phyloP scores from a whole-genome alignment of 2,797 vertebrate genomes.

The Muscicapa comitata region DNA sequence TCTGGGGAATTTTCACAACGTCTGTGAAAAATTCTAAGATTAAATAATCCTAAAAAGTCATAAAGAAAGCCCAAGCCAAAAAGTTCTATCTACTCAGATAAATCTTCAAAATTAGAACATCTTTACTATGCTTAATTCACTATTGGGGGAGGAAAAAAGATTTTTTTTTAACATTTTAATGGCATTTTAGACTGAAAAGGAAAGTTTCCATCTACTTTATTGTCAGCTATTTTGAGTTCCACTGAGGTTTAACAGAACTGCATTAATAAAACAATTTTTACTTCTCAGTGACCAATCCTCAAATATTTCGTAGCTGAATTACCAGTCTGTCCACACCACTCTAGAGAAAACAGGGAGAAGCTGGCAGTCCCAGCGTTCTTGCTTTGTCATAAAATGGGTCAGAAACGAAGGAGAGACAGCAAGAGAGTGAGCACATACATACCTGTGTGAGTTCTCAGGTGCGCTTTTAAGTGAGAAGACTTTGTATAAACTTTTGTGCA shows the following conservation, averaged over 20 bases:
- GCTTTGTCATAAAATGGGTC: slow-evolving; percentile 55
- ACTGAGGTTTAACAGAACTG: background rate
- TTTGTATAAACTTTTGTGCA: slow-evolving; percentile 98
- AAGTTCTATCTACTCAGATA: background rate
- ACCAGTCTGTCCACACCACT: slow-evolving; percentile 2
- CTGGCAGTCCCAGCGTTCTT: slow-evolving; percentile 28
- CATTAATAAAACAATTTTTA: background rate
- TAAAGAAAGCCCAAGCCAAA: background rate
- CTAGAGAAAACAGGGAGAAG: slow-evolving; percentile 46
- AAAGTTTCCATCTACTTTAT: background rate
- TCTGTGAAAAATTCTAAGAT: background rate
- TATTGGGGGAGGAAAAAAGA: accelerated
- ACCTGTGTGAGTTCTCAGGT: slow-evolving; percentile 97
- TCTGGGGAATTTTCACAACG: background rate
- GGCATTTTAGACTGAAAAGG: background rate
- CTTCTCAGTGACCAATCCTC: background rate
- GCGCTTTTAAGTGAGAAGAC: slow-evolving; percentile 97
- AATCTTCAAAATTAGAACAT: background rate
- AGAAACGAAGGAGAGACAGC: slow-evolving; percentile 44
- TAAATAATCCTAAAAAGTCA: background rate
- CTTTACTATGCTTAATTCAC: background rate
- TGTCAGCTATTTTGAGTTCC: background rate
- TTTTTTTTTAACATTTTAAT: background rate
- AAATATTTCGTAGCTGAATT: slow-evolving; percentile 28
- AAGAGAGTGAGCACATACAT: slow-evolving; percentile 77